Conservation (phyloP, 2,113 vertebrate species). For the Hymenochirus boettgeri region DNA sequence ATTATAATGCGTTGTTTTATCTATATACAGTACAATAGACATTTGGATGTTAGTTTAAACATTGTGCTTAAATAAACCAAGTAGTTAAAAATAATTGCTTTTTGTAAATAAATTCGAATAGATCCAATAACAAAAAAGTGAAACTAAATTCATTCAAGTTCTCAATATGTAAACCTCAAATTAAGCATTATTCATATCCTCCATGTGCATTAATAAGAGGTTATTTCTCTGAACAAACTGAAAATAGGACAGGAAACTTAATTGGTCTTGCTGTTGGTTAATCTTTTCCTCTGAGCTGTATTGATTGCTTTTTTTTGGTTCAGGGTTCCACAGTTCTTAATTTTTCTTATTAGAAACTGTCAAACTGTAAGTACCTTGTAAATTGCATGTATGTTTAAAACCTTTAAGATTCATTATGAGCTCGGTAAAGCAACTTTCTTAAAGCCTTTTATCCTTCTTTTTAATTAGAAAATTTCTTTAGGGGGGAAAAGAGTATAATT, state of each 20-base stretch:
- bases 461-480: constrained; percentile 29
- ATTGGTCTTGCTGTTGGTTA: constrained; percentile 42
- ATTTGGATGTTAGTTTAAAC: too few relatives aligned
- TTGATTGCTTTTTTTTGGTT: constrained; percentile 40
- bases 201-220: constrained; percentile 35
- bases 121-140: too few relatives aligned
- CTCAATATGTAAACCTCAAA: too few relatives aligned
- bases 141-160: too few relatives aligned
- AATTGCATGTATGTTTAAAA: constrained; percentile 42
- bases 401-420: constrained; percentile 42
- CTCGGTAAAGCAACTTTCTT: constrained; percentile 35
- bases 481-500: constrained; percentile 22
- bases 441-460: constrained; percentile 35
- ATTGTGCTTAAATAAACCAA: too few relatives aligned
- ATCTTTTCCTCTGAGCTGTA: constrained; percentile 30
- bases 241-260: constrained; percentile 42
- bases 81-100: too few relatives aligned
- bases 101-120: too few relatives aligned
- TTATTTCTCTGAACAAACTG: constrained; percentile 30
- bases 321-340: constrained; percentile 35
- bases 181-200: too few relatives aligned
- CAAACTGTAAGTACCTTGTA: constrained; percentile 42
- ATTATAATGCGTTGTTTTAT: too few relatives aligned
- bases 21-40: too few relatives aligned
- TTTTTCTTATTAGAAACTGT: constrained; percentile 44